A percentile compares a stretch with the other conserved stretches of the same genome.
Conservation (phyloP, 2,888 invertebrate genomes). For the Caenorhabditis doughertyi region DNA sequence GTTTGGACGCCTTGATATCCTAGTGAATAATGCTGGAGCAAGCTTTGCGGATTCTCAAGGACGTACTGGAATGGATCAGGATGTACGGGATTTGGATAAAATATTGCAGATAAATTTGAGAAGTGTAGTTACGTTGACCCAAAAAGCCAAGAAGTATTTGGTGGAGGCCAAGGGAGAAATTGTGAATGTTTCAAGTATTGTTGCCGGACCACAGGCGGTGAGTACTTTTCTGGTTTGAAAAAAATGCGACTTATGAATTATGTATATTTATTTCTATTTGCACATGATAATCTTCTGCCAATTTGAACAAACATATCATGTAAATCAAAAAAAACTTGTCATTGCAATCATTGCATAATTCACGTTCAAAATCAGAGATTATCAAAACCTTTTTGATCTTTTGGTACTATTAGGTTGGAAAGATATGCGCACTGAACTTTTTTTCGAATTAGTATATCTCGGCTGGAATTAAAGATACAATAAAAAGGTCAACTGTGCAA, state of each 20-base stretch:
- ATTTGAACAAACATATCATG: not conserved
- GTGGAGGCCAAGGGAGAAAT: slow-evolving; percentile 44
- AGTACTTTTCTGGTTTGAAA: not conserved
- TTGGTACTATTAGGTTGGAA: too few species aligned
- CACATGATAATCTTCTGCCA: not conserved
- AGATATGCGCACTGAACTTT: too few species aligned
- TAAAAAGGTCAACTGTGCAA: too few species aligned
- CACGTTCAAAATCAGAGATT: too few species aligned
- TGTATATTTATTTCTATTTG: not conserved
- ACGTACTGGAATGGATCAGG: slow-evolving; percentile 2
- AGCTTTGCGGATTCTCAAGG: slow-evolving; percentile 10
- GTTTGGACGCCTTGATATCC: slow-evolving; percentile 39
- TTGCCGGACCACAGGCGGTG: slow-evolving; percentile 42
- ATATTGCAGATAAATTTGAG: slow-evolving; percentile 19
- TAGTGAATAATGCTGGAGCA: slow-evolving; percentile 39
- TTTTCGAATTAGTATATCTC: too few species aligned
- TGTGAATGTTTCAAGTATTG: slow-evolving; percentile 58
- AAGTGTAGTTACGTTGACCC: slow-evolving; percentile 33
- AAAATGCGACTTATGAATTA: not conserved
- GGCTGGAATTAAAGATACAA: too few species aligned
- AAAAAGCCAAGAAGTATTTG: slow-evolving; percentile 15
- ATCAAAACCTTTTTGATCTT: too few species aligned
- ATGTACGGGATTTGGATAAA: slow-evolving; percentile 8
- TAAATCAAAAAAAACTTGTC: too few species aligned
- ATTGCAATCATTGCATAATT: too few species aligned